A percentile compares a stretch with the other conserved stretches of the same genome.
phyloP scores from a whole-genome alignment of 2,888 invertebrate species.

The Melanchra persicariae region DNA sequence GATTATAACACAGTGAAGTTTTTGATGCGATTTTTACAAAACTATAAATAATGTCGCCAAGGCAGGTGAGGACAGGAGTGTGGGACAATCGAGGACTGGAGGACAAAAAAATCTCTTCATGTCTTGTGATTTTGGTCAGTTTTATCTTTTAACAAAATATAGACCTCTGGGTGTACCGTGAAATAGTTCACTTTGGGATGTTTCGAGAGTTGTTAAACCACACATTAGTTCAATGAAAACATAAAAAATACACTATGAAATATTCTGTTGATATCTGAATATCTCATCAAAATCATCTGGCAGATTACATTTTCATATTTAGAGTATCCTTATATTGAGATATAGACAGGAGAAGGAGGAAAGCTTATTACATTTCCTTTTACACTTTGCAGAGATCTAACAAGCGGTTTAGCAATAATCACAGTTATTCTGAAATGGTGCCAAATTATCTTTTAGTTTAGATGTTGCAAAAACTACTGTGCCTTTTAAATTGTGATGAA shows the following conservation, averaged over 20 bases:
- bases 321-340: no score
- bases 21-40: slow-evolving; percentile 73
- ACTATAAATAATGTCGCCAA: slow-evolving; percentile 84
- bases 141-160: slow-evolving; percentile 88
- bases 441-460: neutral
- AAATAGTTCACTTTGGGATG: slow-evolving; percentile 80
- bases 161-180: slow-evolving; percentile 83
- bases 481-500: neutral
- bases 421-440: no score
- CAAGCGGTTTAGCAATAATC: no score
- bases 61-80: slow-evolving; percentile 86
- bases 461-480: neutral
- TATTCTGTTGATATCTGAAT: neutral
- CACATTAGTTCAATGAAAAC: neutral
- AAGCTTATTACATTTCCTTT: no score
- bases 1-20: slow-evolving; percentile 79
- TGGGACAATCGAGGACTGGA: slow-evolving; percentile 66
- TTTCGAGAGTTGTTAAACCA: slow-evolving; percentile 67
- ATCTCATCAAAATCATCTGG: neutral
- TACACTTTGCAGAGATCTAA: neutral
- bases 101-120: slow-evolving; percentile 84
- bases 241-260: neutral
- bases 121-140: slow-evolving; percentile 88
- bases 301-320: no score
- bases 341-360: neutral